A percentile compares a stretch with the other conserved stretches of the same genome.
Conservation (phyloP, 2,888 invertebrate genomes). For the Ametastegia equiseti region DNA sequence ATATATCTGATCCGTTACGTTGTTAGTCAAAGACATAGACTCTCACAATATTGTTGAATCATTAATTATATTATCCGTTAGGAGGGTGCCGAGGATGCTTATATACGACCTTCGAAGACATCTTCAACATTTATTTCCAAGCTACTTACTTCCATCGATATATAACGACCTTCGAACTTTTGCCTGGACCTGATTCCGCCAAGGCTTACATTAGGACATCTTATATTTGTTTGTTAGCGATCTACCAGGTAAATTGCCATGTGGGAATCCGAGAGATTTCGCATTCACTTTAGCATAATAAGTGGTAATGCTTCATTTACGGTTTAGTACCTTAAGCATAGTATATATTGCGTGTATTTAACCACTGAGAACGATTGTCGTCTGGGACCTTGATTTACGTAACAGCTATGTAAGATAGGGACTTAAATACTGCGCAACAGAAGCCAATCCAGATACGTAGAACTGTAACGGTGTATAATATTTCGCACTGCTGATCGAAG, state of each 20-base stretch:
- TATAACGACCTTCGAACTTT: neutral
- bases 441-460: neutral
- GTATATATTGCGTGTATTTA: neutral
- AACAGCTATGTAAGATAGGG: neutral
- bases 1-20: slow-evolving; percentile 1
- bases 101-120: neutral
- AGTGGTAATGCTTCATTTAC: neutral
- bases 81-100: neutral
- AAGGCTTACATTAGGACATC: neutral
- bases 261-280: neutral
- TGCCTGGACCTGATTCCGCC: neutral
- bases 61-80: neutral
- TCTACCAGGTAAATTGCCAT: neutral
- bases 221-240: neutral
- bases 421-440: slow-evolving; percentile 19
- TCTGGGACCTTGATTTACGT: slow-evolving; percentile 2
- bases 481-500: neutral
- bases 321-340: neutral
- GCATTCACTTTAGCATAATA: neutral
- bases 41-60: neutral
- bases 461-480: neutral
- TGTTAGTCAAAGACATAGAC: neutral
- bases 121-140: slow-evolving; percentile 9
- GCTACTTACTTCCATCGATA: neutral
- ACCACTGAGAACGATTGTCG: neutral